Percentiles rank a stretch among this genome's conserved stretches.
phyloP scores from a whole-genome alignment of 2,888 invertebrate species.

The Perdita meconis region DNA sequence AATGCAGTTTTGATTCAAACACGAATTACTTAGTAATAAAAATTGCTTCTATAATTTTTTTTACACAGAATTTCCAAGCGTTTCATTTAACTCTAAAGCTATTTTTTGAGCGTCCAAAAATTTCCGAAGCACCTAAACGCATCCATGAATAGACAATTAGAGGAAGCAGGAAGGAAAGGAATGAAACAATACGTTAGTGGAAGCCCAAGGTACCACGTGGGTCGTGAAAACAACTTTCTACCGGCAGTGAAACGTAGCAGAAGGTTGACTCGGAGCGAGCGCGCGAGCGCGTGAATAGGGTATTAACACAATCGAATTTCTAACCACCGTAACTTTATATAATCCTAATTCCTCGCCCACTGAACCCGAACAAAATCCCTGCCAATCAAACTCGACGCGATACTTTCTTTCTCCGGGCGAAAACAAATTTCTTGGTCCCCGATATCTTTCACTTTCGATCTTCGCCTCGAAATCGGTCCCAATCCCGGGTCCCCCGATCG shows the following conservation, averaged over 20 bases:
- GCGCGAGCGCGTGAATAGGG: slow-evolving; percentile 3
- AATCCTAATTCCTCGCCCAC: no score
- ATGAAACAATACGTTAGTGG: slow-evolving; percentile 25
- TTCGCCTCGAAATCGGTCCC: neutral
- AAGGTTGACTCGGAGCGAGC: slow-evolving; percentile 36
- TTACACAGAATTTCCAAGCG: no score
- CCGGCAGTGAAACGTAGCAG: slow-evolving; percentile 47
- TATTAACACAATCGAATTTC: no score
- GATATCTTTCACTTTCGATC: neutral
- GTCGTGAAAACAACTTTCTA: slow-evolving; percentile 52
- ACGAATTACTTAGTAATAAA: no score
- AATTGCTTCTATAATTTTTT: no score
- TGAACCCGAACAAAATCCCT: no score
- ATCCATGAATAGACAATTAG: slow-evolving; percentile 6
- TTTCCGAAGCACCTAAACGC: neutral
- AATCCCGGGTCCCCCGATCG: slow-evolving; percentile 5
- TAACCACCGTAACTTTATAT: no score
- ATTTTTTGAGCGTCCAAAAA: neutral
- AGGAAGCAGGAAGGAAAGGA: slow-evolving; percentile 40
- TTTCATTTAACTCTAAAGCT: no score
- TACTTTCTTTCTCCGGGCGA: neutral
- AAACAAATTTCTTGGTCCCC: no score
- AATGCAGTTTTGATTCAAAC: no score
- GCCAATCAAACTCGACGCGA: no score
- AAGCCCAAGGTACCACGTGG: slow-evolving; percentile 32